Evolutionary conservation across 1,140 invertebrate species (phyloP).

Genomic region (Papilio polytes): DNA sequence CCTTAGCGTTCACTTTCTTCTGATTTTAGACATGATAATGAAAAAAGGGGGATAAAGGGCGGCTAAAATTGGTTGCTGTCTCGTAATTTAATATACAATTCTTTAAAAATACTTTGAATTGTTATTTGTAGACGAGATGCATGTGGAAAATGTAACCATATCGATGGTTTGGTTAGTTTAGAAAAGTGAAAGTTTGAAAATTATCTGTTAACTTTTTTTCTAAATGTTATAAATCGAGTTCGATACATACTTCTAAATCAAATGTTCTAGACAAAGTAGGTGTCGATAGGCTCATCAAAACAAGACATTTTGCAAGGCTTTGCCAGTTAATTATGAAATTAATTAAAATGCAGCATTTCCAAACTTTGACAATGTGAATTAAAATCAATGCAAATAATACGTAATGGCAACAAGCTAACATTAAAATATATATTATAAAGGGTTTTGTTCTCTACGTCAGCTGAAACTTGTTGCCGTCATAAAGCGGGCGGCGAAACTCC

Average conservation of each 20-base stretch:
- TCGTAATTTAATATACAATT: neutral
- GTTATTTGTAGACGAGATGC: too few relatives aligned
- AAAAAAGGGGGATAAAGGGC: slow-evolving; percentile 52
- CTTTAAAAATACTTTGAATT: neutral
- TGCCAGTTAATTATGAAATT: slow-evolving; percentile 74
- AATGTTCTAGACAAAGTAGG: slow-evolving; percentile 65
- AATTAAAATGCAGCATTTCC: slow-evolving; percentile 44
- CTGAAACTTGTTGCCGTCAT: slow-evolving; percentile 78
- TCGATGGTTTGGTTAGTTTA: too few relatives aligned
- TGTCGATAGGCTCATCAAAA: slow-evolving; percentile 61
- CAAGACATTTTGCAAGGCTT: slow-evolving; percentile 65
- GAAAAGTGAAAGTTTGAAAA: neutral
- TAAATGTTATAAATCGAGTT: neutral
- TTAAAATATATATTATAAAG: slow-evolving; percentile 36
- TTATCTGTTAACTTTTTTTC: neutral
- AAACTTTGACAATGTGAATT: too few relatives aligned
- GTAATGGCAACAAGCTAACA: neutral
- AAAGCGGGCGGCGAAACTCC: slow-evolving; percentile 66
- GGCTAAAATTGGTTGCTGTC: slow-evolving; percentile 53
- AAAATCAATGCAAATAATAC: neutral
- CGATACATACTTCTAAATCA: slow-evolving; percentile 43
- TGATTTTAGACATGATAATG: slow-evolving; percentile 76
- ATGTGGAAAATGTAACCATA: too few relatives aligned
- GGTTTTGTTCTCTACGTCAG: slow-evolving; percentile 61
- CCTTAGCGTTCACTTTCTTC: slow-evolving; percentile 74